phyloP scores from a whole-genome alignment of 1,140 invertebrate genomes.

The Amyelois transitella region DNA sequence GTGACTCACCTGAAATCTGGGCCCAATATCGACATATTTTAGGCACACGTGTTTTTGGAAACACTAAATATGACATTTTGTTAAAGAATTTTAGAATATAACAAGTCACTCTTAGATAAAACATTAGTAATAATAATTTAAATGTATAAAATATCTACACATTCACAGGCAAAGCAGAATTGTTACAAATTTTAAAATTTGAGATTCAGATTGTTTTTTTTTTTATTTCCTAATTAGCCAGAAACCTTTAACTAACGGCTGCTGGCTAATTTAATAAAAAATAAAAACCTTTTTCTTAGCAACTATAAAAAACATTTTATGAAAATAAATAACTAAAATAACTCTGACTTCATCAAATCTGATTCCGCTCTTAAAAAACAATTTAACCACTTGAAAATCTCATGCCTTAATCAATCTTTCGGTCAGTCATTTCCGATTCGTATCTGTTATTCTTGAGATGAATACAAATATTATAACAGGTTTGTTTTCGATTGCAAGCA shows the following conservation, averaged over 20 bases:
- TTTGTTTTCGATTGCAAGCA: not conserved
- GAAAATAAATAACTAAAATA: too few species aligned
- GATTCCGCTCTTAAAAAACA: not conserved
- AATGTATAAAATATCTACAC: too few species aligned
- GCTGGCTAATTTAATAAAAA: too few species aligned
- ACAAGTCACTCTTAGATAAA: not conserved
- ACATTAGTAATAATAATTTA: too few species aligned
- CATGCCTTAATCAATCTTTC: not conserved
- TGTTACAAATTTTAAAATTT: too few species aligned
- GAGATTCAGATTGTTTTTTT: too few species aligned
- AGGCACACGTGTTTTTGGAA: not conserved
- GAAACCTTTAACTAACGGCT: too few species aligned
- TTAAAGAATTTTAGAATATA: not conserved
- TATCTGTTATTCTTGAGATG: not conserved
- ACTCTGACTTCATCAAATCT: too few species aligned
- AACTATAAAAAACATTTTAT: too few species aligned
- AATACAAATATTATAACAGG: not conserved
- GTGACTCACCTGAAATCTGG: slow-evolving; percentile 12
- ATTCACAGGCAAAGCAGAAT: too few species aligned
- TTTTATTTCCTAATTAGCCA: too few species aligned
- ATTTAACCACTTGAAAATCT: not conserved
- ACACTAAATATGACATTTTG: not conserved
- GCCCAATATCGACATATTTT: slow-evolving; percentile 1
- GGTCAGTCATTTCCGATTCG: not conserved
- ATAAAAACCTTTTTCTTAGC: too few species aligned